Base-by-base conservation (phyloP, 2,888 invertebrate species). In the Chydorus sphaericus region DNA sequence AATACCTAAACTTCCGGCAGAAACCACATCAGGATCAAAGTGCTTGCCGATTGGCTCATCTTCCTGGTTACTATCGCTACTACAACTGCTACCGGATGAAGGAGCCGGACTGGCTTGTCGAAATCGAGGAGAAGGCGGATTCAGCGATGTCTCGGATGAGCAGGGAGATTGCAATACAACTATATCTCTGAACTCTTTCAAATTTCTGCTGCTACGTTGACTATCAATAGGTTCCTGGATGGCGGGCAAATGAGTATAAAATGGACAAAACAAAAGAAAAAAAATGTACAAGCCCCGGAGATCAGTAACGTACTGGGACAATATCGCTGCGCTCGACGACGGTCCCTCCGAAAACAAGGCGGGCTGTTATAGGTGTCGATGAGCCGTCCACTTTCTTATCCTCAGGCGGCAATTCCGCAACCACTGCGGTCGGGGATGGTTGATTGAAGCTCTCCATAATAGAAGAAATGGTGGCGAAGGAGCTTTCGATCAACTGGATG, bases 11-110 rank as follows among this genome's bases (percentile, higher is more conserved):
- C 44, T 44, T 4, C 44, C 44, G n/a, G 26, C 23, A 44, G 44
- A 44, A 14, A 44, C 44, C 3, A 44, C 44, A 16, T 44, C 44
- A 26, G 44, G 44, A 44, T 44, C 44, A 44, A 44, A 44, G 37
- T 63, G 54, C 7, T 57, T 62, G 23, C 64, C 64, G 26, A 61
- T 61, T 2, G 63, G 62, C 16, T 62, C 23, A 29, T 63, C 63
- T 2, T 59, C 63, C 53, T 63, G 63, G 44, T 62, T 26, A 7
- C 31, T 28, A 23, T 23, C 20, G 26, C 33, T 23, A 18, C 48
- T 49, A 30, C 55, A 49, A 10, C 20, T 23, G 14, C 48, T 49
- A 14, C 36, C 37, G 6, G 49, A 16, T 14, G 57, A 57, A 14
- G 54, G 54, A n/a, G 54, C n/a, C 2, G 57, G 57, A 57, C 57